These are phyloP conservation scores for Passer domesticus DNA, from an alignment of 2,113 vertebrate genomes.

Conservation along the genomic window DNA sequence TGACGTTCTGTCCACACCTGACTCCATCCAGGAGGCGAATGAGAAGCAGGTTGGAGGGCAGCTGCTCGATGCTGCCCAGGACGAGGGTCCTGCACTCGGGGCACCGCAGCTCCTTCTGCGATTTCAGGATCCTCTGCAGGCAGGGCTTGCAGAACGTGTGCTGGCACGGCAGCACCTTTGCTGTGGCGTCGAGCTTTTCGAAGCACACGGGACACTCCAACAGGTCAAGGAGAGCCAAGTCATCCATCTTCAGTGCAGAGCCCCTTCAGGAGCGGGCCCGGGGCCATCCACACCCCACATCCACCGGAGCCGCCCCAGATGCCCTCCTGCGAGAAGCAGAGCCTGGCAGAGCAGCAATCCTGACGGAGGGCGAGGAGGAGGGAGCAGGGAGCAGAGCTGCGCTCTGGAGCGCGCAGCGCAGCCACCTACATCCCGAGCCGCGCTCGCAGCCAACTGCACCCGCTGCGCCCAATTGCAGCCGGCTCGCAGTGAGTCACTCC, in stretches of 20 bases:
- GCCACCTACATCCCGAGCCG: conserved; percentile 71
- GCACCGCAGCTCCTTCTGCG: conserved; percentile 83
- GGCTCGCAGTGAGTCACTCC: conserved; percentile 64
- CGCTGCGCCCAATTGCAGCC: conserved; percentile 23
- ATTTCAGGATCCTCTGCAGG: conserved; percentile 82
- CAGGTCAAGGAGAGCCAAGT: conserved; percentile 82
- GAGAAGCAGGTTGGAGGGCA: conserved; percentile 87
- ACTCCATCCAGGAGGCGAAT: conserved; percentile 85
- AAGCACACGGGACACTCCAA: conserved; percentile 90
- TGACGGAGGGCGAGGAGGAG: conserved; percentile 32
- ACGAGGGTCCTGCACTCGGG: conserved; percentile 86
- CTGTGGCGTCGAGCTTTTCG: conserved; percentile 84
- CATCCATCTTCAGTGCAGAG: conserved; percentile 79
- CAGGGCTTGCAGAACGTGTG: conserved; percentile 93
- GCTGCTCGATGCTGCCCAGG: conserved; percentile 82
- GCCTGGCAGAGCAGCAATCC: neutral
- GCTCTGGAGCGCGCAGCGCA: conserved; percentile 37
- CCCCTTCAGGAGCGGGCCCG: neutral
- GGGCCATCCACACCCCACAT: conserved; percentile 8
- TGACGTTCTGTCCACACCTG: conserved; percentile 38
- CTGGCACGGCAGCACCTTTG: conserved; percentile 95
- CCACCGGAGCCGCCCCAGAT: neutral
- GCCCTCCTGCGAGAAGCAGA: neutral
- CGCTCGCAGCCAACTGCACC: conserved; percentile 53
- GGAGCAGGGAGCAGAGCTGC: neutral